Base-by-base conservation (phyloP, 2,888 invertebrate species). In the Drosophila incognita region DNA sequence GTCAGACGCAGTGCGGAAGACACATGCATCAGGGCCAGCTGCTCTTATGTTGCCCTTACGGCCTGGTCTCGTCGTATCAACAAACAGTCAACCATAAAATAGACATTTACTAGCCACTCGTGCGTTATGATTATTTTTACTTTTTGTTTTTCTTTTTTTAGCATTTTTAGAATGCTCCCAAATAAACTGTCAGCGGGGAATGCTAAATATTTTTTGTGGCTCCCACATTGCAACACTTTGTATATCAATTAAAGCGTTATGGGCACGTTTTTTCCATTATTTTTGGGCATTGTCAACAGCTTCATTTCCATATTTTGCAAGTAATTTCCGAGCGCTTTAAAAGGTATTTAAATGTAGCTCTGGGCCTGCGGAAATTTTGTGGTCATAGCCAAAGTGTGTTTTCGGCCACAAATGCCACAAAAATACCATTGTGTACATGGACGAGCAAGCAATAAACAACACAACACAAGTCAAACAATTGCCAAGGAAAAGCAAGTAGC, bases 1-100 rank as follows among this genome's bases (percentile, higher is more conserved):
- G 76, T 79, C 88, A 84, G 79, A 69, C 67, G 73, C 82, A 74
- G 56, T 83, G 87, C 69, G 83, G 67, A 82, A 82, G 84, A 76
- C 73, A 74, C 73, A 74, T 79, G 79, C 4, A 74, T 61, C 61
- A 40, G 71, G 57, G 67, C 70, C 69, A 70, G 52, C 69, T 60
- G 64, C 54, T 61, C 42, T 51, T 70, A 54, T 62, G 69, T 54
- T 80, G 69, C 62, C 74, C 62, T 76, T 81, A 69, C 56, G 66
- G 46, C 31, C 53, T 56, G 57, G 36, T 46, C 51, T 61, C 40
- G 49, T 60, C 48, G 33, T 53, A 61, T 27, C 42, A 51, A 56
- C 31, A 40, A 36, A 54, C n/a, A 71, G 38, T 53, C 36, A 59
- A 35, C 27, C 31, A 56, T 31, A 58, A 61, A 40, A 63, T 35